Base-by-base conservation (phyloP, 2,888 invertebrate genomes). In the Frankliniella intonsa region DNA sequence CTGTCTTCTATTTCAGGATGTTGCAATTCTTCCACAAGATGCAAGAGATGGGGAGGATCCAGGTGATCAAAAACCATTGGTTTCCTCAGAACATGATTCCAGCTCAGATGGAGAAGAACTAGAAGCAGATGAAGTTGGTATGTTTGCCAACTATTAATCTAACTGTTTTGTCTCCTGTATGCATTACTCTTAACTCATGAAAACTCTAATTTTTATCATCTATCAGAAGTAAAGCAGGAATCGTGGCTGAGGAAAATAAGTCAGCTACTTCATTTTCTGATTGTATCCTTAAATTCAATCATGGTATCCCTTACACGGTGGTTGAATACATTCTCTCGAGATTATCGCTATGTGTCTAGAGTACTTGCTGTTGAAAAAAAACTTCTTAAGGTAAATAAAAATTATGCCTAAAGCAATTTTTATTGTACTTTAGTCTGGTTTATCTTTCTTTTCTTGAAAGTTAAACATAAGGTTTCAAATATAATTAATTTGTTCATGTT, bases 271-370 rank as follows among this genome's bases (percentile, higher is more conserved):
- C 88, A 92, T 84, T 92, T 93, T 86, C 86, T 90, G 27, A 91
- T 91, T 90, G 93, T 93, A 27, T 92, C 97, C 85, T 87, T 96
- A 82, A 92, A 93, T 84, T 95, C 96, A 85, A 87, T 92, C 10
- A 91, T 98, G 87, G 94, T 96, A 82, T 95, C 96, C 38, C 86
- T 95, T 81, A 97, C 97, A 3, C 91, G 92, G 82, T 92, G 94
- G 85, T 89, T 98, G 83, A 97, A 98, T 90, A 92, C 91, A 85
- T 93, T 95, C 86, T 99, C 99, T 0, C 91, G 94, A 82, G 98
- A 99, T 88, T 98, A 98, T 89, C 92, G 99, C 86, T 97, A 97
- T 87, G 97, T 99, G 0, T 94, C 98, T 49, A 93, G 93, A 85
- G 94, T 96, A 50, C 90, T 99, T 82, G 92, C 94, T 0, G 91